Base-by-base conservation (phyloP, 1,140 invertebrate genomes). In the Eubasilissa regina region DNA sequence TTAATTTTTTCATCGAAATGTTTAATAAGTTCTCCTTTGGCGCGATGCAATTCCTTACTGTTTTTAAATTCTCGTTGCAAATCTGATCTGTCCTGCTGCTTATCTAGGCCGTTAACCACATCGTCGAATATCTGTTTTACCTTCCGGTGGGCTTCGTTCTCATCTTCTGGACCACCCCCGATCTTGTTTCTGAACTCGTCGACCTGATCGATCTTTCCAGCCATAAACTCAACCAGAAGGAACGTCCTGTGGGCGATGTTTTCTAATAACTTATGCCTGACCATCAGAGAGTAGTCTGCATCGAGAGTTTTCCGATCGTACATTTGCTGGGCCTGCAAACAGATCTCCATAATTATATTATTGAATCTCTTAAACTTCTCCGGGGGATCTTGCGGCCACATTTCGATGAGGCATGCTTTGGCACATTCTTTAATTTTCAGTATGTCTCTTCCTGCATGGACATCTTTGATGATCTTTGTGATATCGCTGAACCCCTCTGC, bases 101-200 rank as follows among this genome's bases (percentile, higher is more conserved):
- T 0, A 9, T 58, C 17, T 8, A 58, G 11, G 21, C 3, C 13
- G 13, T 58, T 12, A 9, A 58, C 3, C 17, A 58, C 17, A 58
- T 12, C 17, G 17, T 58, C 21, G 12, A 58, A 15, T 58, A 21
- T 58, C 21, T 58, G 55, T 19, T 58, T 11, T 1, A 15, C n/a
- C 21, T 19, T 11, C 17, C 17, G 9, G 12, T 10, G 17, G 11
- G 13, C 55, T 21, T 58, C 55, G 0, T 8, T 21, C 3, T 58
- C 17, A 15, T 21, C 55, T 10, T 58, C 55, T 58, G 17, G 15
- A 15, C 17, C 12, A 19, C 12, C 21, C 11, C 55, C 55, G 17
- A 58, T 58, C 8, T 9, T 19, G 21, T 58, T 58, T 58, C 21
- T 58, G 55, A 58, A 58, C 21, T 58, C 15, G 21, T 58, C 17